Conservation (phyloP, 37 sponge, comb jelly and placozoan species). For the Spongilla lacustris region DNA sequence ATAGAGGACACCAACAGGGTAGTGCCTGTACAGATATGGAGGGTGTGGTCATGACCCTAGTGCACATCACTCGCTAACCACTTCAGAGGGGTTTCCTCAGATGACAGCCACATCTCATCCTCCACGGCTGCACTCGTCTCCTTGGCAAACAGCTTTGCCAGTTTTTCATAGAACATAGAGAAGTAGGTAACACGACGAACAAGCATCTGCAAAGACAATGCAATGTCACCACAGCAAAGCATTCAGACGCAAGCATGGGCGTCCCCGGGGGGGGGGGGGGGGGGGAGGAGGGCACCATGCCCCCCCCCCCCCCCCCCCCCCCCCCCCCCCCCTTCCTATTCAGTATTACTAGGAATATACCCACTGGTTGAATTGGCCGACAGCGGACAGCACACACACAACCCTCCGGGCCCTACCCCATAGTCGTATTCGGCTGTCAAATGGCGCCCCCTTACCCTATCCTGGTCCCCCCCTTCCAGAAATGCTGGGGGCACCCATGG, state of each 20-base stretch:
- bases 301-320: too few relatives aligned
- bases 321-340: too few relatives aligned
- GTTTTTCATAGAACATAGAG: slow-evolving; percentile 75
- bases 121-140: slow-evolving; percentile 25
- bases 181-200: slow-evolving; percentile 82
- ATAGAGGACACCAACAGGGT: slow-evolving; percentile 91
- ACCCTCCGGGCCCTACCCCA: too few relatives aligned
- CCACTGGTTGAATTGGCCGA: too few relatives aligned
- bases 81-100: slow-evolving; percentile 80
- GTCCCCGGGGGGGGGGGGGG: too few relatives aligned
- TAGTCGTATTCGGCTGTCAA: too few relatives aligned
- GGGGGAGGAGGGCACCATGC: too few relatives aligned
- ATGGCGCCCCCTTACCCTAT: too few relatives aligned
- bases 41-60: not conserved
- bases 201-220: slow-evolving; percentile 60
- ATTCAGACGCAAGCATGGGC: not conserved
- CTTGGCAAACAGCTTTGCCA: slow-evolving; percentile 58
- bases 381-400: too few relatives aligned
- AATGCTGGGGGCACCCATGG: too few relatives aligned
- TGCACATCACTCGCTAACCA: slow-evolving; percentile 53
- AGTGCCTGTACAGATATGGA: slow-evolving; percentile 67
- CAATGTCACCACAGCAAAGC: not conserved
- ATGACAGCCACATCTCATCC: slow-evolving; percentile 87
- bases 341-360: too few relatives aligned
- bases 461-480: too few relatives aligned